Base-by-base conservation (phyloP, 1,140 invertebrate species). In the Rhynchophorus ferrugineus region DNA sequence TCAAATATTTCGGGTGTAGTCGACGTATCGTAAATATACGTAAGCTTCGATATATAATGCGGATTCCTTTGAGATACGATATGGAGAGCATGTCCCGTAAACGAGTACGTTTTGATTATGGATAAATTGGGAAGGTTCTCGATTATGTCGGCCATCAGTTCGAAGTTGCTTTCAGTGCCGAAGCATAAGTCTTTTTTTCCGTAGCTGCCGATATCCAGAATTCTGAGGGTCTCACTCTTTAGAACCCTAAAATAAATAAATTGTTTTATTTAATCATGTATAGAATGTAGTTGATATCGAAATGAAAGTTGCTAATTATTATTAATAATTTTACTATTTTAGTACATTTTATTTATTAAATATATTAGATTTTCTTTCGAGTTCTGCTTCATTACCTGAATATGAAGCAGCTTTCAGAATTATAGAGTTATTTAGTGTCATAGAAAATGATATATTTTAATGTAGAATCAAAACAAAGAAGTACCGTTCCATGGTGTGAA, bases 141-240 rank as follows among this genome's bases (percentile, higher is more conserved):
- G 43, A 83, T 75, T 7, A 82, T 68, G 17, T 78, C 59, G 1
- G 79, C 77, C 2, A 82, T 71, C 38, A 64, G 44, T 22, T 59
- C 45, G 9, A 24, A 54, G 11, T 59, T 59, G 35, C 52, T 55
- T 7, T 20, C 19, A 17, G 79, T 76, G 8, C 76, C 76, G 34
- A 78, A 75, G 60, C 80, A 80, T 22, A 83, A 73, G 57, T 80
- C 77, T 64, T 77, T 75, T 62, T 82, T 80, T 0, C 81, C 80
- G 21, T 75, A 81, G 68, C 75, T 78, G 17, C 81, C 81, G 53
- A 83, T 78, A 53, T 80, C 78, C 11, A 83, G 69, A 11, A 81
- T 71, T 2, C 74, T 75, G 18, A 83, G 59, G 18, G 69, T 74
- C n/a, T 75, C 71, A 46, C 71, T 73, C 44, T 71, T 69, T 16